These are phyloP conservation scores for Dryadula phaetusa DNA, from an alignment of 2,888 invertebrate genomes.

Conservation along the genomic window DNA sequence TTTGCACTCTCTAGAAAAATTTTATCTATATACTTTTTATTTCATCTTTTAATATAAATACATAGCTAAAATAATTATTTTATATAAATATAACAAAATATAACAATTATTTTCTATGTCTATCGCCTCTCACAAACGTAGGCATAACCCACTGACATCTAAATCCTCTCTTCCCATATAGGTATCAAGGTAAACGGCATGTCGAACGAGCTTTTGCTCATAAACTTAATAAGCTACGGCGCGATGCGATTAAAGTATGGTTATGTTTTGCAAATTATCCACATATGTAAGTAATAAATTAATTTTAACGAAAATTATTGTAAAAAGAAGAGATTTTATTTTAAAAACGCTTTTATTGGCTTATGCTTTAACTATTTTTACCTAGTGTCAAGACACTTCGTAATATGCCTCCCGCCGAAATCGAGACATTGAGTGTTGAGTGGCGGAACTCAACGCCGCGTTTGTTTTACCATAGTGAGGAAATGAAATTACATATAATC, in stretches of 20 bases:
- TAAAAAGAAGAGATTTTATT: neutral
- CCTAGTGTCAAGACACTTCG: too few species aligned
- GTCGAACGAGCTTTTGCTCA: slow-evolving; percentile 26
- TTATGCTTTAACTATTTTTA: too few species aligned
- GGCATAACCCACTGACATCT: slow-evolving; percentile 2
- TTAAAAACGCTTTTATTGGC: neutral
- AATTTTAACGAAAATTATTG: neutral
- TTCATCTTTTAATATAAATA: too few species aligned
- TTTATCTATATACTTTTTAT: too few species aligned
- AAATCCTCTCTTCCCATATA: slow-evolving; percentile 17
- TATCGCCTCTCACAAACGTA: neutral
- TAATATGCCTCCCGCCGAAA: too few species aligned
- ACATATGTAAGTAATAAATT: neutral
- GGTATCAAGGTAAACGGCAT: slow-evolving; percentile 17
- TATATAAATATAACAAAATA: neutral
- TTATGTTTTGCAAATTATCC: neutral
- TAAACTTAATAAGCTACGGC: slow-evolving; percentile 11
- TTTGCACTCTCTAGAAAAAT: too few species aligned
- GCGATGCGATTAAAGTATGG: neutral
- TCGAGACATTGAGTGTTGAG: too few species aligned
- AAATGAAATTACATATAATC: too few species aligned
- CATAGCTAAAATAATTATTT: too few species aligned
- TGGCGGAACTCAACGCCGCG: too few species aligned
- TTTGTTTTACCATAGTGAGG: too few species aligned
- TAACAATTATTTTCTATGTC: neutral